Conservation (phyloP, 53 echinoderm and acorn worm species). For the Pentamera pediparva region DNA sequence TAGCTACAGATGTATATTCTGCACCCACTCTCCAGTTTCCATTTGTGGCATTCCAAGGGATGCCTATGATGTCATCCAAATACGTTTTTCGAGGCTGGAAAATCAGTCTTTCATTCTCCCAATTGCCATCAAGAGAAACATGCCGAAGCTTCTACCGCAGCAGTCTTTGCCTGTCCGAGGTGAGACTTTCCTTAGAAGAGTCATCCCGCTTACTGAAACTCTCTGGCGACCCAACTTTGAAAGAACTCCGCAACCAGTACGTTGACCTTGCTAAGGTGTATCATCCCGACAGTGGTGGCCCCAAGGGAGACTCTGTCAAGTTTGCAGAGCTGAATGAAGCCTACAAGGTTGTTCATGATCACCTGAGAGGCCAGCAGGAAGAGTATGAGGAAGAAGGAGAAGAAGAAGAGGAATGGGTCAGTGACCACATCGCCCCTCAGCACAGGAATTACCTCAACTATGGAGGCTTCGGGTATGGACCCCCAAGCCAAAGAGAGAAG, state of each 20-base stretch:
- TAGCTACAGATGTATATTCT: too few relatives aligned
- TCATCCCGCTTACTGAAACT: constrained; percentile 39
- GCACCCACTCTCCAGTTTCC: too few relatives aligned
- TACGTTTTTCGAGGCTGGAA: too few relatives aligned
- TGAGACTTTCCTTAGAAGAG: not conserved
- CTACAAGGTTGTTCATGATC: constrained; percentile 45
- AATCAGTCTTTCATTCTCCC: too few relatives aligned
- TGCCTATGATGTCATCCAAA: too few relatives aligned
- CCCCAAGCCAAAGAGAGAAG: constrained; percentile 68
- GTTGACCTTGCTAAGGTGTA: constrained; percentile 69
- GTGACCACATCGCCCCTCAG: constrained; percentile 61
- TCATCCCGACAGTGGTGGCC: constrained; percentile 61
- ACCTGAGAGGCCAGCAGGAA: constrained; percentile 35
- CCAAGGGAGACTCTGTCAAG: constrained; percentile 49
- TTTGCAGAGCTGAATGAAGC: constrained; percentile 69
- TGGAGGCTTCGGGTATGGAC: constrained; percentile 72
- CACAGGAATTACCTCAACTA: constrained; percentile 74
- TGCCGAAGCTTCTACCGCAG: not conserved
- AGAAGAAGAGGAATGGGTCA: constrained; percentile 30
- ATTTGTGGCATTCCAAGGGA: too few relatives aligned
- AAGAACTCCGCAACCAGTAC: constrained; percentile 58
- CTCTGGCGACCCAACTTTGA: constrained; percentile 26
- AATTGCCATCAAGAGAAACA: too few relatives aligned
- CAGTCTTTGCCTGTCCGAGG: not conserved
- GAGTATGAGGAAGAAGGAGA: constrained; percentile 8